These are phyloP conservation scores for Hormiphora californensis DNA, from an alignment of 37 sponge, comb jelly and placozoan genomes.

Conservation along the genomic window DNA sequence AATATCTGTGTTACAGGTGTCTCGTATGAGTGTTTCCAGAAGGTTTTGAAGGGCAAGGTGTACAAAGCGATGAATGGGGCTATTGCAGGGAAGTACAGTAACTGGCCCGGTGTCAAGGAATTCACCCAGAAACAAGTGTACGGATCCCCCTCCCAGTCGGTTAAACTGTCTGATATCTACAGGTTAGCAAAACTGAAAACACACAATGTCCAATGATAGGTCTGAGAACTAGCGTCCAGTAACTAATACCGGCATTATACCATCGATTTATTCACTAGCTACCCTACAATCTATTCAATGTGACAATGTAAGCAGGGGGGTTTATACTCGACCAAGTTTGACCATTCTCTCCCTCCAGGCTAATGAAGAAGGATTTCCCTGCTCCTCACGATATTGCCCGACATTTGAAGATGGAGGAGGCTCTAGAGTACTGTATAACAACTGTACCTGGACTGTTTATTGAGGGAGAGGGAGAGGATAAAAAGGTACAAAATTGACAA, in stretches of 20 bases:
- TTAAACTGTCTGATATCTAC: neutral
- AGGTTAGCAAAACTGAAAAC: too few relatives aligned
- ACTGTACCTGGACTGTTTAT: constrained; percentile 15
- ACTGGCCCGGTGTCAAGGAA: constrained; percentile 29
- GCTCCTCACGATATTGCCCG: constrained; percentile 33
- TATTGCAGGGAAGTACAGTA: constrained; percentile 26
- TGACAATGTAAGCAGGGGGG: neutral
- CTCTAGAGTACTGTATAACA: neutral
- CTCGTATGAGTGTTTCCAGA: constrained; percentile 38
- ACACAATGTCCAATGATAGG: too few relatives aligned
- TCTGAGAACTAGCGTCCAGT: neutral
- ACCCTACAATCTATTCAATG: constrained; percentile 8
- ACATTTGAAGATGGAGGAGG: constrained; percentile 48
- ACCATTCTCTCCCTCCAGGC: neutral
- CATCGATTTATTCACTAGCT: neutral
- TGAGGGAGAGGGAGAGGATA: neutral
- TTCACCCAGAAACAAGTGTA: neutral
- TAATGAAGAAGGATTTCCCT: constrained; percentile 34
- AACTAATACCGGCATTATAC: neutral
- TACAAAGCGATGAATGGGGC: constrained; percentile 39
- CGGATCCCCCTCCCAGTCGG: neutral
- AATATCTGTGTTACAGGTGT: too few relatives aligned
- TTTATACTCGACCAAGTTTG: neutral
- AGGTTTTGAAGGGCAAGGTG: constrained; percentile 9
- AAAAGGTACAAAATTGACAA: too few relatives aligned